Evolutionary conservation across 2,797 vertebrate species (phyloP).

Genomic region (Pseudotriccus pelzelni): DNA sequence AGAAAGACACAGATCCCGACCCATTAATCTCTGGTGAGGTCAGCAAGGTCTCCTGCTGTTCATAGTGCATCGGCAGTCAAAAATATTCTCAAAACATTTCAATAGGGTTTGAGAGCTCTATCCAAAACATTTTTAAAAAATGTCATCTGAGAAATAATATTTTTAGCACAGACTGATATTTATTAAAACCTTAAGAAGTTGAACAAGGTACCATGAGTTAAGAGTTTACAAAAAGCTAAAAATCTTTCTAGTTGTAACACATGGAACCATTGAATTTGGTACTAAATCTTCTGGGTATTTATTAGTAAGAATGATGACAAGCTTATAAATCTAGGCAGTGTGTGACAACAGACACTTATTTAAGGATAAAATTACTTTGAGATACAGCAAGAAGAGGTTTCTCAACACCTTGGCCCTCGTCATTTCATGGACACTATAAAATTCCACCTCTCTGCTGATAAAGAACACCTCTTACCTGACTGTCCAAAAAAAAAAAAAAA

Average conservation of each 20-base stretch:
- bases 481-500: not conserved
- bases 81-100: constrained; percentile 55
- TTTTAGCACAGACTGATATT: not conserved
- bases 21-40: constrained; percentile 56
- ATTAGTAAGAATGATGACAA: not conserved
- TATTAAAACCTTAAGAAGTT: not conserved
- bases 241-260: not conserved
- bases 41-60: constrained; percentile 40
- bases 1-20: constrained; percentile 35
- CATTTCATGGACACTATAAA: not conserved
- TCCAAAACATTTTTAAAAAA: not conserved
- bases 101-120: constrained; percentile 4
- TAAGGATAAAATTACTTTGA: not conserved
- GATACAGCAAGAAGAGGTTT: not conserved
- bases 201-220: not conserved
- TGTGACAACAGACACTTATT: not conserved
- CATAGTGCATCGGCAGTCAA: constrained; percentile 18
- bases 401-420: not conserved
- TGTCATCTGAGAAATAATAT: not conserved
- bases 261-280: not conserved
- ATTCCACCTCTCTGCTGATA: not conserved
- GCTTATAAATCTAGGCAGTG: not conserved
- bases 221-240: not conserved
- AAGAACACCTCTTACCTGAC: not conserved
- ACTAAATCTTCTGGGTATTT: not conserved